Conservation (phyloP, 2,797 vertebrate genomes). For the Neosalanx taihuensis region DNA sequence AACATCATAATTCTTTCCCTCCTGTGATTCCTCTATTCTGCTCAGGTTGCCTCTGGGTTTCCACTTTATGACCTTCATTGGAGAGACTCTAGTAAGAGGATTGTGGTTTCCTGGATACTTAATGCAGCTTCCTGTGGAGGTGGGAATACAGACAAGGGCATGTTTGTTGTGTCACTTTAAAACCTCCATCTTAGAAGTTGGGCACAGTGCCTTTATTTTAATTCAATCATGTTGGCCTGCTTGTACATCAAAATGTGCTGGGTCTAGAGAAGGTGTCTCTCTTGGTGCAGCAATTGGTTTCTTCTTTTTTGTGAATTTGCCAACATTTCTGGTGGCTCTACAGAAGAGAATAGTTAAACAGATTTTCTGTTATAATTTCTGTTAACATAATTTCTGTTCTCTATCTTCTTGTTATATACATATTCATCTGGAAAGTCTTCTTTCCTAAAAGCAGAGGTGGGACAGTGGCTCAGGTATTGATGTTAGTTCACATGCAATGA, state of each 20-base stretch:
- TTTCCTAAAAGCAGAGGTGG: background rate
- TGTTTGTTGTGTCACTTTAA: conserved; percentile 34
- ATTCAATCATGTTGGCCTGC: conserved; percentile 36
- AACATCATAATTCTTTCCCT: conserved; percentile 21
- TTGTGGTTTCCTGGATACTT: conserved; percentile 60
- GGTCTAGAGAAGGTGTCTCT: no score
- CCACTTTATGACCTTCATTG: conserved; percentile 55
- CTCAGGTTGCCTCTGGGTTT: conserved; percentile 38
- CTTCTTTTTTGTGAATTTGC: no score
- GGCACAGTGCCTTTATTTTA: conserved; percentile 31
- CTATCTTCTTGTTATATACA: no score
- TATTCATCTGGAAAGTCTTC: background rate
- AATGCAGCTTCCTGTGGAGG: conserved; percentile 57
- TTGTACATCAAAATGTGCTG: conserved; percentile 11
- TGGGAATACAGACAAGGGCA: conserved; percentile 45
- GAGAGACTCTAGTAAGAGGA: conserved; percentile 56
- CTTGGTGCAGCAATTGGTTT: no score
- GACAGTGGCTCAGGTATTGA: background rate
- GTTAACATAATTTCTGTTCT: no score
- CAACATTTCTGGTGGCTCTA: no score
- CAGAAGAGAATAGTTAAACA: no score
- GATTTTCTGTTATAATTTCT: no score
- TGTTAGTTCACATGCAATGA: background rate
- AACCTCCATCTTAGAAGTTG: conserved; percentile 34
- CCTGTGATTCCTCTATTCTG: conserved; percentile 65